Conservation (phyloP, 1,140 invertebrate species). For the Drosophila azteca region DNA sequence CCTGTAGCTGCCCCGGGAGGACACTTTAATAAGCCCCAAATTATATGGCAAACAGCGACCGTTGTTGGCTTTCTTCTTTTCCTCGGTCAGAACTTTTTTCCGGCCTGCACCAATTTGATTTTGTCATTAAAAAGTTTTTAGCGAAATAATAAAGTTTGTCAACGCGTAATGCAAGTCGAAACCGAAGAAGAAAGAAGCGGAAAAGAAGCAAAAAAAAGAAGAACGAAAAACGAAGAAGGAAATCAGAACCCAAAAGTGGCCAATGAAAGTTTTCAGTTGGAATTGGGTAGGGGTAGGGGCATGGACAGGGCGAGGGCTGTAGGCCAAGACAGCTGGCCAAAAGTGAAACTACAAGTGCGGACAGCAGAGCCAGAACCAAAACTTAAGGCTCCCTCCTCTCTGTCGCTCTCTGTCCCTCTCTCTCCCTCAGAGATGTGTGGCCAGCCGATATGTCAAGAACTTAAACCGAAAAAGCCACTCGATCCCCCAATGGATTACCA, state of each 20-base stretch:
- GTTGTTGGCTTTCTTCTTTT: conserved; percentile 4
- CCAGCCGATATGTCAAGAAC: conserved; percentile 20
- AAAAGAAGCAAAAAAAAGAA: conserved; percentile 25
- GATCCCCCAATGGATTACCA: background rate
- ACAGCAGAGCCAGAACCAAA: conserved; percentile 11
- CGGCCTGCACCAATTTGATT: conserved; percentile 85
- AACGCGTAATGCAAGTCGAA: conserved; percentile 85
- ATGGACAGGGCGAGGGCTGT: background rate
- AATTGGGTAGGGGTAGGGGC: background rate
- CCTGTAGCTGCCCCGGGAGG: conserved; percentile 2
- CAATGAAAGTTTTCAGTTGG: conserved; percentile 50
- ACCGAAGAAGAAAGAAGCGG: conserved; percentile 12
- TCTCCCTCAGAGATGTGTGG: conserved; percentile 26
- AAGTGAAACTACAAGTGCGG: conserved; percentile 18
- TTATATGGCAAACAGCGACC: conserved; percentile 86
- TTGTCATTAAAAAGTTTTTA: conserved; percentile 84
- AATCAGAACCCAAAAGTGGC: conserved; percentile 51
- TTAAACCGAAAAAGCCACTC: conserved; percentile 10
- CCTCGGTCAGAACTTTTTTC: conserved; percentile 86
- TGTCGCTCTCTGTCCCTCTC: too few species aligned
- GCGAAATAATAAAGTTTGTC: conserved; percentile 87
- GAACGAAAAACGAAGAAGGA: conserved; percentile 25
- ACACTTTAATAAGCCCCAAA: conserved; percentile 44
- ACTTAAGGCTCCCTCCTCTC: conserved; percentile 4
- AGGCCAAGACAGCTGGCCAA: conserved; percentile 13